Conservation (phyloP, 2,113 vertebrate species). For the Cololabis saira region DNA sequence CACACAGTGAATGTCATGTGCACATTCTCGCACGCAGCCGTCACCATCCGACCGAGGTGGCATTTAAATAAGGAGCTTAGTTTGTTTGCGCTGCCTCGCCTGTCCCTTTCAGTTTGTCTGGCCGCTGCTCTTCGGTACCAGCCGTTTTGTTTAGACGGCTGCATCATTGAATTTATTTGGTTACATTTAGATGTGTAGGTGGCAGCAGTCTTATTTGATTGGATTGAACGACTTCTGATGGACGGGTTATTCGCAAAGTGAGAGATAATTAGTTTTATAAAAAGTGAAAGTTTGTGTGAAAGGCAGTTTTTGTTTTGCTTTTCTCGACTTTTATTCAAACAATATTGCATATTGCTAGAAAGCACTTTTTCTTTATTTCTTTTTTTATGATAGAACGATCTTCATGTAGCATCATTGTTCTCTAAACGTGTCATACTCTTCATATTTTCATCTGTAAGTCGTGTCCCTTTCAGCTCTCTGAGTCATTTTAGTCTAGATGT, state of each 20-base stretch:
- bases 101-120: constrained; percentile 54
- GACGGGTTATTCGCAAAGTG: constrained; percentile 20
- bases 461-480: constrained; percentile 26
- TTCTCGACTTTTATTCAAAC: background rate
- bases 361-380: background rate
- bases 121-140: constrained; percentile 49
- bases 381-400: background rate
- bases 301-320: constrained; percentile 6
- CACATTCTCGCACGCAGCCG: constrained; percentile 42
- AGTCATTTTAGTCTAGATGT: constrained; percentile 29
- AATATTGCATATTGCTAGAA: constrained; percentile 6
- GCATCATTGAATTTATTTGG: constrained; percentile 28
- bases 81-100: constrained; percentile 50
- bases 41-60: constrained; percentile 65
- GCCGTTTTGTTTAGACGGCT: constrained; percentile 47
- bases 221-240: constrained; percentile 7
- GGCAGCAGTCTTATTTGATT: constrained; percentile 37
- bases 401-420: constrained; percentile 43
- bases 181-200: constrained; percentile 32
- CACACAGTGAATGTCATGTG: constrained; percentile 20
- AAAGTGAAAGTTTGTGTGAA: constrained; percentile 4
- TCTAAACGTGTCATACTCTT: constrained; percentile 43
- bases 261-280: constrained; percentile 7
- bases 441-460: constrained; percentile 34
- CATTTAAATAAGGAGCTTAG: constrained; percentile 81